Percentiles rank a stretch among this genome's conserved stretches.
These are phyloP conservation scores for Apamea monoglypha DNA, from an alignment of 2,888 invertebrate genomes.

Conservation along the genomic window DNA sequence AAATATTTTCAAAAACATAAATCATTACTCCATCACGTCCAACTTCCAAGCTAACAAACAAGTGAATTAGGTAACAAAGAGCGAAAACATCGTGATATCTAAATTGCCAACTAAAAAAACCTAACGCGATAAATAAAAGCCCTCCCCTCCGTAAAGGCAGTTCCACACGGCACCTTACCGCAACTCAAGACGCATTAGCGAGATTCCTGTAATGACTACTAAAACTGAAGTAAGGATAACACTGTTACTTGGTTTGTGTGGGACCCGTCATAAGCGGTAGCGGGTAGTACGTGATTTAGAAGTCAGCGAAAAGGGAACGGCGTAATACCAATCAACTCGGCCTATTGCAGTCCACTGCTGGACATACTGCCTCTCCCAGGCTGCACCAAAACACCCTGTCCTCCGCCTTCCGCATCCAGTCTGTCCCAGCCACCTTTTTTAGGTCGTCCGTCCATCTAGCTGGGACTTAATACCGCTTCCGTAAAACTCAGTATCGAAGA, in stretches of 20 bases:
- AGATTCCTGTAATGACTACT: conserved; percentile 83
- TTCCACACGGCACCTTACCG: conserved; percentile 65
- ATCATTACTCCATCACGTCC: conserved; percentile 3
- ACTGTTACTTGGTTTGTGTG: conserved; percentile 74
- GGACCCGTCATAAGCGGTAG: conserved; percentile 66
- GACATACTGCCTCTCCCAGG: too few relatives aligned
- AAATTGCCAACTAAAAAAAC: conserved; percentile 59
- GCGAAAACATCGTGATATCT: conserved; percentile 48
- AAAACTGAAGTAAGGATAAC: conserved; percentile 84
- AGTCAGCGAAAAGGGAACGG: background rate
- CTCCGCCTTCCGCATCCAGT: too few relatives aligned
- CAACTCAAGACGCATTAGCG: conserved; percentile 79
- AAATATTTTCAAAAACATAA: conserved; percentile 10
- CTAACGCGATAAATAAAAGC: conserved; percentile 56
- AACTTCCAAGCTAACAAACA: conserved; percentile 35
- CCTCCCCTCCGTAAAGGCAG: conserved; percentile 61
- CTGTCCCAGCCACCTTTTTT: too few relatives aligned
- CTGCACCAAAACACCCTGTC: too few relatives aligned
- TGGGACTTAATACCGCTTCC: too few relatives aligned
- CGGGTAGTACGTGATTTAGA: background rate
- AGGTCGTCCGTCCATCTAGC: too few relatives aligned
- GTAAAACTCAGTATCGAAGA: background rate
- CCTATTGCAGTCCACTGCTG: too few relatives aligned
- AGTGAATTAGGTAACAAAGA: conserved; percentile 53
- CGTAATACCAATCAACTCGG: too few relatives aligned